Evolutionary conservation across 2,797 vertebrate genomes (phyloP).

Genomic region (Eulemur albifrons): DNA sequence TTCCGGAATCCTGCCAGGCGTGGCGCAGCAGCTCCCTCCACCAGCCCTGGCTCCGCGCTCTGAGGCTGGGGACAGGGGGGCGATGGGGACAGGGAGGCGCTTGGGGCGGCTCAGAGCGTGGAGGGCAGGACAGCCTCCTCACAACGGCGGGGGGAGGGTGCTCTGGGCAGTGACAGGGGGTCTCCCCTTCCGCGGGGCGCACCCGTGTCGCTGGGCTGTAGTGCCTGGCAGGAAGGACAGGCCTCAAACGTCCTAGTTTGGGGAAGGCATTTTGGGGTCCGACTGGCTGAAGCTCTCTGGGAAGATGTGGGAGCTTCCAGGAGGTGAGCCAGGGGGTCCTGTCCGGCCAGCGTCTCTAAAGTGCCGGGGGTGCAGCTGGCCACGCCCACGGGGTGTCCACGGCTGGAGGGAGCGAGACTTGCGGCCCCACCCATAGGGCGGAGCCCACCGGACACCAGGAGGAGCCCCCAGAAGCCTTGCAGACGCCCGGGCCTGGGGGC

Average conservation of each 20-base stretch:
- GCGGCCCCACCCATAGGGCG: not conserved
- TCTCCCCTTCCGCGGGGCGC: too few species aligned
- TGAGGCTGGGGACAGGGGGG: not conserved
- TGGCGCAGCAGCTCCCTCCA: accelerated
- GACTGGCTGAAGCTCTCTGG: not conserved
- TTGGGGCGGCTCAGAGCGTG: not conserved
- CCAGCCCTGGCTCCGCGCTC: not conserved
- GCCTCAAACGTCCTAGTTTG: too few species aligned
- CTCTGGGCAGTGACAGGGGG: too few species aligned
- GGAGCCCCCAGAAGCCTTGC: not conserved
- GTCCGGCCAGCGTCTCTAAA: not conserved
- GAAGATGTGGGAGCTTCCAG: too few species aligned
- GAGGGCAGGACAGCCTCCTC: not conserved
- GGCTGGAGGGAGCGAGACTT: not conserved
- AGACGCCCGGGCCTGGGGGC: not conserved
- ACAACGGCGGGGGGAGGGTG: not conserved
- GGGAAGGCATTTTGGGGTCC: too few species aligned
- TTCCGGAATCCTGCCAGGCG: not conserved
- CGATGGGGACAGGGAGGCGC: not conserved
- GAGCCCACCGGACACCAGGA: not conserved
- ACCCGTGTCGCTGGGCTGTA: too few species aligned
- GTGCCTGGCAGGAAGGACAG: too few species aligned
- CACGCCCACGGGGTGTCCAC: not conserved
- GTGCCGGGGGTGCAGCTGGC: not conserved
- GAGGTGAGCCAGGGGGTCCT: too few species aligned